Conservation (phyloP, 2,797 vertebrate species). For the Platalea minor region DNA sequence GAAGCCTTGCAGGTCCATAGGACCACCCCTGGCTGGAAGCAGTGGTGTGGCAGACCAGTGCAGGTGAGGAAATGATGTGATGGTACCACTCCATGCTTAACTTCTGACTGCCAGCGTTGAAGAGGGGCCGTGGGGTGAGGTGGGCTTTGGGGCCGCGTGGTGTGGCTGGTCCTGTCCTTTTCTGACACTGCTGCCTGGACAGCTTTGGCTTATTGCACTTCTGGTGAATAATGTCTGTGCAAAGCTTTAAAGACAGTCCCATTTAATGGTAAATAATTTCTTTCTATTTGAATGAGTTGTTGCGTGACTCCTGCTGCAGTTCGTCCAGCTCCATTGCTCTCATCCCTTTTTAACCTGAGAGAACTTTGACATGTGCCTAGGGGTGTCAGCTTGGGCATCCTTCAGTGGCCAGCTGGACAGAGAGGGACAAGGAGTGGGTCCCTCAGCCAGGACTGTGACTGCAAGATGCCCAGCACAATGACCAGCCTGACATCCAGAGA, state of each 20-base stretch:
- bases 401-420: not conserved
- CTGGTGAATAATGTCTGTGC: not conserved
- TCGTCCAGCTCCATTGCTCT: not conserved
- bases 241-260: not conserved
- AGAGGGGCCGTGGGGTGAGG: not conserved
- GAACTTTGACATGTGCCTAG: fast-evolving
- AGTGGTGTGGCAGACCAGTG: not conserved
- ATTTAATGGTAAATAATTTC: not conserved
- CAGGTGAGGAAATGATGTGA: not conserved
- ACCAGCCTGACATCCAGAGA: not conserved
- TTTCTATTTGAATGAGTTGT: not conserved
- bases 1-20: not conserved
- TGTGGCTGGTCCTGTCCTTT: not conserved
- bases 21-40: not conserved
- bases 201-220: not conserved
- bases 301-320: not conserved
- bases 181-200: too few relatives aligned
- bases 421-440: not conserved
- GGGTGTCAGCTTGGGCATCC: not conserved
- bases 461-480: not conserved
- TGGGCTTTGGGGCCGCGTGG: not conserved
- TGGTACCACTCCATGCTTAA: not conserved
- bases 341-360: not conserved
- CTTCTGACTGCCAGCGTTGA: not conserved
- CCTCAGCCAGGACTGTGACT: not conserved